Evolutionary conservation across 1,140 invertebrate species (phyloP).

Genomic region (Anadara kagoshimensis): DNA sequence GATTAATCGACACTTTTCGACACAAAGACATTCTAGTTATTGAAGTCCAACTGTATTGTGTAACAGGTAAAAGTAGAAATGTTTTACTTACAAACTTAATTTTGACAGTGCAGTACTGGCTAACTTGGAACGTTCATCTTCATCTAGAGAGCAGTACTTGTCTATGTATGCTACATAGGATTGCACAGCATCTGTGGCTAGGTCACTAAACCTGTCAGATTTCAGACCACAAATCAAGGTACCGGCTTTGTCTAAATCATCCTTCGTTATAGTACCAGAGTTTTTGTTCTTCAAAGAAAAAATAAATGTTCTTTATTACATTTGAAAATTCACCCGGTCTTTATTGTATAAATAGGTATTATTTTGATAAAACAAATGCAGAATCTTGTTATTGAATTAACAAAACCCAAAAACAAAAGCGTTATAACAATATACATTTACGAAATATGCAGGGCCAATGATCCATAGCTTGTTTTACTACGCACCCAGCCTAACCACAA

Average conservation of each 20-base stretch:
- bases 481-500: too few relatives aligned
- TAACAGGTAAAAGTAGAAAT: too few relatives aligned
- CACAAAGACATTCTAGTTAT: too few relatives aligned
- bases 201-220: not conserved
- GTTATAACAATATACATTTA: not conserved
- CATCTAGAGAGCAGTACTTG: conserved; percentile 24
- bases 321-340: too few relatives aligned
- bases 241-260: conserved; percentile 32
- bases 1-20: too few relatives aligned
- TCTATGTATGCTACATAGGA: conserved; percentile 18
- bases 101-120: conserved; percentile 14
- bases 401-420: too few relatives aligned
- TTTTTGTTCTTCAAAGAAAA: not conserved
- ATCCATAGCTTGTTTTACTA: too few relatives aligned
- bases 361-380: too few relatives aligned
- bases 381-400: too few relatives aligned
- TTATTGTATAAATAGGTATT: not conserved
- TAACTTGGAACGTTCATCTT: conserved; percentile 8
- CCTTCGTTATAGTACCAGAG: conserved; percentile 28
- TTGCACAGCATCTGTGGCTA: conserved; percentile 29
- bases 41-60: too few relatives aligned
- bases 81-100: conserved; percentile 22
- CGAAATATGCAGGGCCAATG: not conserved
- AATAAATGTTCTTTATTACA: not conserved
- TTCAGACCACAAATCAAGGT: conserved; percentile 29